A percentile compares a stretch with the other conserved stretches of the same genome.
These are phyloP conservation scores for Oscheius sp. DNA, from an alignment of 1,140 invertebrate species.

Conservation along the genomic window DNA sequence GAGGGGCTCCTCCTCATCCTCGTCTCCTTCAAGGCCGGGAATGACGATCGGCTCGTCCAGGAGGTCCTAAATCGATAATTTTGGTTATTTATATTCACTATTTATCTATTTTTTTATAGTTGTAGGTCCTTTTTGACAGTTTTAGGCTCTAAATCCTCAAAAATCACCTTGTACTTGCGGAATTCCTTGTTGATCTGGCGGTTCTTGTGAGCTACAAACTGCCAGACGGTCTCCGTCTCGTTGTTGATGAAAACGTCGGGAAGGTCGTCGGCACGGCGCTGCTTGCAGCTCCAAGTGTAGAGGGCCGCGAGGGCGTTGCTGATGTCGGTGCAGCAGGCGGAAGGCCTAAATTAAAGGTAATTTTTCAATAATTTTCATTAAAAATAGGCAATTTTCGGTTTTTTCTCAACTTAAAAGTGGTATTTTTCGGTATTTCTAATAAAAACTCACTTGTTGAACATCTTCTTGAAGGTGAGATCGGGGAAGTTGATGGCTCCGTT, in stretches of 20 bases:
- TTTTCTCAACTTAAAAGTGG: neutral
- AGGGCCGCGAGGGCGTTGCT: neutral
- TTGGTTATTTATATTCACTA: neutral
- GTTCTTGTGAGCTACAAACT: conserved; percentile 2
- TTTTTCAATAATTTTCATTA: too few relatives aligned
- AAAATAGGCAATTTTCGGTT: too few relatives aligned
- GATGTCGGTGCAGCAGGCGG: neutral
- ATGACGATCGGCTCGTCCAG: neutral
- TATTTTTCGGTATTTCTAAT: neutral
- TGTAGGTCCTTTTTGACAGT: neutral
- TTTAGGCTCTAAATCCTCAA: neutral
- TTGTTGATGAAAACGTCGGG: neutral
- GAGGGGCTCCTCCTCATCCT: neutral
- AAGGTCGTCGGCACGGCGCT: neutral
- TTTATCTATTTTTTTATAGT: neutral
- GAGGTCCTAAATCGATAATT: neutral
- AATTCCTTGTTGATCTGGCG: conserved; percentile 4
- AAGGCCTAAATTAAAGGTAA: neutral
- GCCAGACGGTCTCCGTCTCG: conserved; percentile 4
- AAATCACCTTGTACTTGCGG: neutral
- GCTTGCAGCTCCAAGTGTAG: neutral
- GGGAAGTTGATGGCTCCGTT: neutral
- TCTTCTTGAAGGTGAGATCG: neutral
- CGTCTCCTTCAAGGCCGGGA: neutral
- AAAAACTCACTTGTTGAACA: neutral